phyloP scores from a whole-genome alignment of 2,888 invertebrate species.

The Machimus atricapillus region DNA sequence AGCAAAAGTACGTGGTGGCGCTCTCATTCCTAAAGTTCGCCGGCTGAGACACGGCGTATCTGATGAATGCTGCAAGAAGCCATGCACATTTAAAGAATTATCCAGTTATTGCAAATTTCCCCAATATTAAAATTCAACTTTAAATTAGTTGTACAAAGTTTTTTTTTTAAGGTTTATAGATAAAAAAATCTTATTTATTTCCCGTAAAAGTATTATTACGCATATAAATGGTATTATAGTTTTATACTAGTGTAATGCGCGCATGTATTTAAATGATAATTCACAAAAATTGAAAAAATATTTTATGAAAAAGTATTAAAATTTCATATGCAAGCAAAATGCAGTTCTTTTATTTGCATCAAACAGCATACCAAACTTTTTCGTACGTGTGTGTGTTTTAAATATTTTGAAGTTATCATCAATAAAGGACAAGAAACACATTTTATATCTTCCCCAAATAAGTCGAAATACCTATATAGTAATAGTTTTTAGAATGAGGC shows the following conservation, averaged over 20 bases:
- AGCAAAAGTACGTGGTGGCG: constrained; percentile 18
- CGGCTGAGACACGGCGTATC: constrained; percentile 33
- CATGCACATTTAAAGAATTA: constrained; percentile 28
- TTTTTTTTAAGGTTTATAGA: neutral
- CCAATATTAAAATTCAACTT: neutral
- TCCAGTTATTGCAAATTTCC: constrained; percentile 34
- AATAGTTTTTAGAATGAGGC: too few relatives aligned
- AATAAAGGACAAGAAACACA: too few relatives aligned
- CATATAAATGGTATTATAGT: constrained; percentile 31
- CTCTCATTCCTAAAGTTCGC: constrained; percentile 33
- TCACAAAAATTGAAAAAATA: neutral
- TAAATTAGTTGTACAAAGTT: constrained; percentile 3
- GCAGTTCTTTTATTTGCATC: neutral
- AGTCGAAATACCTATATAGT: too few relatives aligned
- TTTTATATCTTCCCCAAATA: too few relatives aligned
- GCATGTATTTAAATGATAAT: constrained; percentile 23
- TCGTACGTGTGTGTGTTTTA: neutral
- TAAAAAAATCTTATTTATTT: constrained; percentile 2
- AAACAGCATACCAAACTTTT: neutral
- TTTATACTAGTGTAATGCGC: constrained; percentile 1
- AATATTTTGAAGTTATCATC: too few relatives aligned
- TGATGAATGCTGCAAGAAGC: constrained; percentile 40
- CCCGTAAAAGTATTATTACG: constrained; percentile 24
- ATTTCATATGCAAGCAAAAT: neutral
- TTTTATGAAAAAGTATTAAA: constrained; percentile 1